Conservation (phyloP, 92 coral and sea anemone species). For the Phymanthus crucifer region DNA sequence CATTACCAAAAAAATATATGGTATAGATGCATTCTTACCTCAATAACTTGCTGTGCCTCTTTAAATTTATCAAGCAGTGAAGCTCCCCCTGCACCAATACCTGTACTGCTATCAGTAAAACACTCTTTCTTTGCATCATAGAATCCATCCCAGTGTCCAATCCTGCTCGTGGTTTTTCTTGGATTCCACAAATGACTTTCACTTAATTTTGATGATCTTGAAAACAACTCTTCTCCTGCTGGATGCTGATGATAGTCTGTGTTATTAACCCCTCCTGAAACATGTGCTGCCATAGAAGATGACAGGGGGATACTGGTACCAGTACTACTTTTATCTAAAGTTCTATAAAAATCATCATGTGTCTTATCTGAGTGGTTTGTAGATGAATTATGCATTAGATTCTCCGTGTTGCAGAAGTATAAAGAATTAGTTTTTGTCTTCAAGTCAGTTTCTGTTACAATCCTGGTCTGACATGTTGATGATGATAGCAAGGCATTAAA, state of each 20-base stretch:
- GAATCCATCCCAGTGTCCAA: background rate
- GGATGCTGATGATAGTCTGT: background rate
- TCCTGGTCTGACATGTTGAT: background rate
- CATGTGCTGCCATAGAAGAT: background rate
- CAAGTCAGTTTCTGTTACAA: slow-evolving; percentile 8
- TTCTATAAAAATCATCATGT: background rate
- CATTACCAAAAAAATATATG: background rate
- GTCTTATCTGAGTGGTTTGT: background rate
- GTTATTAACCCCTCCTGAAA: slow-evolving; percentile 2
- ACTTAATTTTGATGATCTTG: background rate
- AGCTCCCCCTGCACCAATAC: background rate
- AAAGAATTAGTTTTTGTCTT: slow-evolving; percentile 5
- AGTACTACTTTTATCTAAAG: background rate
- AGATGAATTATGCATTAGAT: background rate
- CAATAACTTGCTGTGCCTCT: slow-evolving; percentile 65
- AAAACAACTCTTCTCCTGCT: background rate
- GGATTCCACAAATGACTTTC: slow-evolving; percentile 16
- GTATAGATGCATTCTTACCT: slow-evolving; percentile 37
- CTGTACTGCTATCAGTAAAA: background rate
- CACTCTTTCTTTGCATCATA: background rate
- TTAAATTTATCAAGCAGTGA: slow-evolving; percentile 50
- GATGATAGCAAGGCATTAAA: background rate
- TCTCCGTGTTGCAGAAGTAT: background rate
- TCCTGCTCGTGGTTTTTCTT: background rate
- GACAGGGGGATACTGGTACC: slow-evolving; percentile 7